Base-by-base conservation (phyloP, 92 coral and sea anemone species). In the Epizoanthus fatuus region DNA sequence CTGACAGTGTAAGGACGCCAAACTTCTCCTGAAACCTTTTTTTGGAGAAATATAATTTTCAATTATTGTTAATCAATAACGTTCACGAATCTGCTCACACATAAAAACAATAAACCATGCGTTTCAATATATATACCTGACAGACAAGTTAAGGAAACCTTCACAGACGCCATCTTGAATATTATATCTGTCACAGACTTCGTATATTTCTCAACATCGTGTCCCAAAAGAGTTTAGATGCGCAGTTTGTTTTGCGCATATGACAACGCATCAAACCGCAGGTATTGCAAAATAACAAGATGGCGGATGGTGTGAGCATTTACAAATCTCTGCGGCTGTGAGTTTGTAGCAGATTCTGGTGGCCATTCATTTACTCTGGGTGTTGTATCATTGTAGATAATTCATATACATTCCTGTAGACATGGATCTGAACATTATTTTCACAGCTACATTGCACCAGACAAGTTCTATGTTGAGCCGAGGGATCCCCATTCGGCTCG, bases 401-500 rank as follows among this genome's bases (percentile, higher is more conserved):
- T 25, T 22, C 12, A 80, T 29, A 35, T 70, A 13, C 58, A 22
- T 68, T 4, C 38, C 42, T 81, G 66, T 52, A 57, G 49, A 17
- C 38, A 55, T 38, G 44, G 11, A 40, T 58, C 16, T 70, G 37
- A 35, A 7, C 32, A 9, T 47, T 77, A 65, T 60, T 63, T 74
- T 53, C 84, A 47, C 44, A 97, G 99, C 87, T 95, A 97, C 72
- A 97, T 93, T 55, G 90, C 97, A 65, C 93, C 97, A 63, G 99
- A 97, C 71, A 97, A 97, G 79, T 97, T 97, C 84, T 95, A 91
- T 74, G 66, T 97, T 22, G 99, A 97, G 88, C 99, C 99, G 5
- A 81, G 96, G 72, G 99, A 95, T 82, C 91, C 89, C 68, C 95
- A 93, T 2, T 89, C 96, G 3, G 86, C 87, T 11, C 94, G 98